Evolutionary conservation across 2,888 invertebrate species (phyloP), one percentile per base, ranked within the genome.

Genomic region (Timema podura): DNA sequence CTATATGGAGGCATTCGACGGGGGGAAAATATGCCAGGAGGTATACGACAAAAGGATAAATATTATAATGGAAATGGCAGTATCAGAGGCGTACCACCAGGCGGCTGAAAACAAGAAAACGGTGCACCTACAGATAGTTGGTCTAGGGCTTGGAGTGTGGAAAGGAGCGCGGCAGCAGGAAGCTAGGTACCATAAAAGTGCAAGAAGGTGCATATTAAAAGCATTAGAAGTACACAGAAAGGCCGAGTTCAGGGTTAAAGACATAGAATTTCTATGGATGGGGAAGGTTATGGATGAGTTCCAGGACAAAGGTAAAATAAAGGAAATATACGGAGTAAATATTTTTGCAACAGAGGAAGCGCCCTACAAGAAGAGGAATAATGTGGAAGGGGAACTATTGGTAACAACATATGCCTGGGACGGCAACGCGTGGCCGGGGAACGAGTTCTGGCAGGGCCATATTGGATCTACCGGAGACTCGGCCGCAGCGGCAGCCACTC

Each of bases 381-480:
- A 82, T 51, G 80, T 80, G 71, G 78, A 84, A 30, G 83, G 85
- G 69, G 85, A 83, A 78, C 76, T 84, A 8, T 80, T 89, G 15
- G 85, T 90, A 0, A 86, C 89, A 48, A 89, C 88, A 0, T 91
- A 90, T 76, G 88, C 91, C 0, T 89, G 90, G 88, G 90, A 91
- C 77, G 87, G 89, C 8, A 91, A 91, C 76, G 86, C 90, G 0
- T 83, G 88, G 70, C 90, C 91, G 0, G 91, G 90, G 64, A 91
- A 91, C 75, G 91, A 91, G 77, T 91, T 88, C 78, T 91, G 91
- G 91, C 76, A 79, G 5, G 85, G 85, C 16, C 84, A 82, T 68
- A 76, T 88, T 5, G 78, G 81, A 0, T 78, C 82, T 0, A 87
- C 87, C 0, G 87, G 88, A 2, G 88, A 88, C 76, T 85, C 88